A percentile compares a stretch with the other conserved stretches of the same genome.
phyloP scores from a whole-genome alignment of 2,113 vertebrate species.

The Lasiurus cinereus region DNA sequence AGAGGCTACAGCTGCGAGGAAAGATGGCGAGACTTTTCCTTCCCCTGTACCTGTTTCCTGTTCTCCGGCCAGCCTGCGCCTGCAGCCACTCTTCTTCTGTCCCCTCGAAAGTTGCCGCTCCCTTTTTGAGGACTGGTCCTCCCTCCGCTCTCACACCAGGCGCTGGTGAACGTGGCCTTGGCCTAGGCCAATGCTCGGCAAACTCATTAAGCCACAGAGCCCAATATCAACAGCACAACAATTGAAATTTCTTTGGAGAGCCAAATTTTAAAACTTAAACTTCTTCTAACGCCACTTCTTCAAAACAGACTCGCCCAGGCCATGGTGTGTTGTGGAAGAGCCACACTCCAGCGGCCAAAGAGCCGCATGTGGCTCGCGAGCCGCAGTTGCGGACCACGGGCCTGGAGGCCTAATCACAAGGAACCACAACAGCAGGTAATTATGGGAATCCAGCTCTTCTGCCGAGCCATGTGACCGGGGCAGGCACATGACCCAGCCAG shows the following conservation, averaged over 20 bases:
- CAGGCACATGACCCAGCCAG: background rate
- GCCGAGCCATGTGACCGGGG: fast-evolving
- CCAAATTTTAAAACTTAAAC: too few species aligned
- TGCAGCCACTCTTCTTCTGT: background rate
- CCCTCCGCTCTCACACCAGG: background rate
- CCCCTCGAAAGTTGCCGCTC: background rate
- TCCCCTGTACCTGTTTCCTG: background rate
- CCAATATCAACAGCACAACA: too few species aligned
- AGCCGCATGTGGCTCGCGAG: too few species aligned
- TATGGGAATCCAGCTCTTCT: background rate
- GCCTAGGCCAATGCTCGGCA: background rate
- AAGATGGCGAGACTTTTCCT: background rate
- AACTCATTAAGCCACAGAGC: too few species aligned
- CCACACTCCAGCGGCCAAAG: too few species aligned
- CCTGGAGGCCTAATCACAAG: too few species aligned
- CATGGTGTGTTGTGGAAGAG: too few species aligned
- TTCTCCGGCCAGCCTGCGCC: background rate
- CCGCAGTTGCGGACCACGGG: too few species aligned
- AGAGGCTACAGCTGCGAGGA: background rate
- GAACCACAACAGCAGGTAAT: too few species aligned
- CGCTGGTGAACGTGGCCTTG: background rate
- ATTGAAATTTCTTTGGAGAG: too few species aligned
- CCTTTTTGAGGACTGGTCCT: background rate
- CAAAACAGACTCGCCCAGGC: too few species aligned
- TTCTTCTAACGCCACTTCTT: too few species aligned